Percentiles rank a stretch among this genome's conserved stretches.
These are phyloP conservation scores for Caerostris extrusa DNA, from an alignment of 1,140 invertebrate species.

Conservation along the genomic window DNA sequence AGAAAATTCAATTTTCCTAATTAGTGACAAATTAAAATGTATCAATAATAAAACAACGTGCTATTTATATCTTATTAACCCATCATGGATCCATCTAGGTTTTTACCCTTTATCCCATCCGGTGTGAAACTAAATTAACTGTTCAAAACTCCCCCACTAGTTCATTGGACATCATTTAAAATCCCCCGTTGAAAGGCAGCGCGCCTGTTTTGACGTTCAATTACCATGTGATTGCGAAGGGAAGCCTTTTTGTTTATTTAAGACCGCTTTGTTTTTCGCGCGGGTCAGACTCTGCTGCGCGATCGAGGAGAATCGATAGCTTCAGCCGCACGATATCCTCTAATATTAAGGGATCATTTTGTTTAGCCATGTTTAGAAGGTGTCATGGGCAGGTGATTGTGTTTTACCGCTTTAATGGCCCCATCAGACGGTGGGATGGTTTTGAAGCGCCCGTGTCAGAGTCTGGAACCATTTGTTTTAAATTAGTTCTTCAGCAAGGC, in stretches of 20 bases:
- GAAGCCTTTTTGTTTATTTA: slow-evolving; percentile 30
- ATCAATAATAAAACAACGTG: neutral
- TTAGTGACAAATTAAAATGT: too few relatives aligned
- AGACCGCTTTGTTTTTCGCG: slow-evolving; percentile 18
- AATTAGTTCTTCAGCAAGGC: slow-evolving; percentile 38
- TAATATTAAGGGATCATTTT: slow-evolving; percentile 68
- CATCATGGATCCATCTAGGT: too few relatives aligned
- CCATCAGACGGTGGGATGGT: slow-evolving; percentile 25
- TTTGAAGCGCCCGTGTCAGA: neutral
- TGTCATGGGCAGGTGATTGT: slow-evolving; percentile 54
- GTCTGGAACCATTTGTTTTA: slow-evolving; percentile 12
- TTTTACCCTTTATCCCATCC: neutral
- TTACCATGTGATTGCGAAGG: neutral
- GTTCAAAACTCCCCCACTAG: neutral
- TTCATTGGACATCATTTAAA: slow-evolving; percentile 1
- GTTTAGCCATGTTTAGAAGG: slow-evolving; percentile 46
- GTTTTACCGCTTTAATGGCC: slow-evolving; percentile 12
- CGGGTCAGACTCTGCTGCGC: neutral
- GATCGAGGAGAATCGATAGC: slow-evolving; percentile 50
- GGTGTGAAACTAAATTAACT: neutral
- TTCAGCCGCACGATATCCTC: slow-evolving; percentile 7
- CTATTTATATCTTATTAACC: too few relatives aligned
- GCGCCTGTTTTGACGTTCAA: slow-evolving; percentile 42
- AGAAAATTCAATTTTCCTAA: too few relatives aligned
- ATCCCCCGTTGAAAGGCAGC: neutral